phyloP scores from a whole-genome alignment of 2,113 vertebrate genomes.

The Melanerpes aurifrons region DNA sequence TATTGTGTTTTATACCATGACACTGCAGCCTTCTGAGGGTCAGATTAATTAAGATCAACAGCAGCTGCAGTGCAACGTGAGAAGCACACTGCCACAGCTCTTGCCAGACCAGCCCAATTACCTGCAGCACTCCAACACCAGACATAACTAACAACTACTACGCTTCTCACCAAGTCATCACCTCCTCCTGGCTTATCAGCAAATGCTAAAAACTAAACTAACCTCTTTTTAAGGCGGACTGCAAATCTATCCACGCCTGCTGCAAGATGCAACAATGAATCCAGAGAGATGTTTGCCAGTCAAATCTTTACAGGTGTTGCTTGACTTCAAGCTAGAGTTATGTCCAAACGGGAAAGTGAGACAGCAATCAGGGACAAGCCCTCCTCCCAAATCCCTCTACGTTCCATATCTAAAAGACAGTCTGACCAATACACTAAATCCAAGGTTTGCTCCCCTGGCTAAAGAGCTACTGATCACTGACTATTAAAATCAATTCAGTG shows the following conservation, averaged over 20 bases:
- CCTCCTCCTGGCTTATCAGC: constrained; percentile 65
- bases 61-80: constrained; percentile 85
- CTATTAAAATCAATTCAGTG: not conserved
- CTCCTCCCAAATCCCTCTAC: not conserved
- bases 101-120: constrained; percentile 81
- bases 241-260: constrained; percentile 70
- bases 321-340: constrained; percentile 65
- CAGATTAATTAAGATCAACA: constrained; percentile 82
- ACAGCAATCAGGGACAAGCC: constrained; percentile 44
- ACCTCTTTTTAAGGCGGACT: constrained; percentile 52
- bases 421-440: constrained; percentile 23
- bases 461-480: not conserved
- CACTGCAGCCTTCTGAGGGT: constrained; percentile 78
- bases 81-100: constrained; percentile 70
- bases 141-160: constrained; percentile 73
- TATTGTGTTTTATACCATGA: constrained; percentile 57
- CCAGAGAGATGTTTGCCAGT: constrained; percentile 69
- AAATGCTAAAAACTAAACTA: constrained; percentile 67
- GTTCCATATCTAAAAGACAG: constrained; percentile 29
- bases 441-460: not conserved
- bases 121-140: constrained; percentile 79
- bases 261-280: constrained; percentile 59
- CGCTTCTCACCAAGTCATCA: constrained; percentile 51
- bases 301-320: constrained; percentile 74
- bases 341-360: constrained; percentile 72